Conservation (phyloP, 2,797 vertebrate genomes). For the Odontamblyopus rebecca region DNA sequence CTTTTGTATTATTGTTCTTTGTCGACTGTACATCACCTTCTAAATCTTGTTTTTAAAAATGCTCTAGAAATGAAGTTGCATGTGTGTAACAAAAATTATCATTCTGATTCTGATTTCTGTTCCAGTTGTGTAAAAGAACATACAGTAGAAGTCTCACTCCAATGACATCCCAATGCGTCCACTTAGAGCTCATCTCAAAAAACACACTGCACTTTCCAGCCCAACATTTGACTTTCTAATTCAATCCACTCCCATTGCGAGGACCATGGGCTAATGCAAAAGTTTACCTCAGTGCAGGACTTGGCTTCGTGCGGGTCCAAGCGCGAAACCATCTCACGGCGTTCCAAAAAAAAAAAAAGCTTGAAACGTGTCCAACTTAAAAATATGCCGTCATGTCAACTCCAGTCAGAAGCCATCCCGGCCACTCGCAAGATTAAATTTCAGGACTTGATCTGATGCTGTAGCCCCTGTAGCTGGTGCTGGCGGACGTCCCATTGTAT, state of each 20-base stretch:
- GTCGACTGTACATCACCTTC: too few species aligned
- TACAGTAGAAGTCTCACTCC: background rate
- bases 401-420: constrained; percentile 30
- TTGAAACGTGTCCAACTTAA: constrained; percentile 30
- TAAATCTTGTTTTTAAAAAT: too few species aligned
- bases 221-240: constrained; percentile 4
- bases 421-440: constrained; percentile 37
- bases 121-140: background rate
- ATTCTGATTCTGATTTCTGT: background rate
- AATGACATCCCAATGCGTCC: background rate
- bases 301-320: constrained; percentile 22
- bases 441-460: background rate
- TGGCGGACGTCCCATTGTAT: background rate
- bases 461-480: background rate
- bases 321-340: constrained; percentile 21
- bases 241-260: background rate
- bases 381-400: constrained; percentile 29
- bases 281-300: constrained; percentile 13
- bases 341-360: constrained; percentile 8
- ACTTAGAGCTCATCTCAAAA: background rate
- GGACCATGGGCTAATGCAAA: constrained; percentile 14
- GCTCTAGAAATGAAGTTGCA: too few species aligned
- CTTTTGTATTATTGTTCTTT: too few species aligned
- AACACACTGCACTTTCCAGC: background rate
- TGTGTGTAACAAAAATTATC: too few species aligned